Evolutionary conservation across 2,888 invertebrate species (phyloP), one percentile per base, ranked within the genome.

Genomic region (Sesia apiformis): DNA sequence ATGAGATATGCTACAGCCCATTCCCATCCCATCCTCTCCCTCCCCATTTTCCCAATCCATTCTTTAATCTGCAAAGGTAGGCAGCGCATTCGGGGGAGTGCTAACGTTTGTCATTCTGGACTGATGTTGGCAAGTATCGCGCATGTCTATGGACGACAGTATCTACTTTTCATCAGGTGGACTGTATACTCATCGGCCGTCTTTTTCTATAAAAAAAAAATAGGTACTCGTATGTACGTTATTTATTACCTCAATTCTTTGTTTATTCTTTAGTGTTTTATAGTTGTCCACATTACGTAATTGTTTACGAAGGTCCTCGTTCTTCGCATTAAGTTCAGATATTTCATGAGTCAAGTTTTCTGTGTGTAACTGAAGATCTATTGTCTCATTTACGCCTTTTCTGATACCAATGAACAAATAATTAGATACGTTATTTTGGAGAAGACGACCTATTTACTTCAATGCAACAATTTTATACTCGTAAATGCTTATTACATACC

Each of bases 281-380:
- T 70, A 58, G 58, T 77, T 66, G 50, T 84, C 80, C 4, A 66
- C 63, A 55, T 65, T 73, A 46, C 71, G 64, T 8, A 87, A 62
- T 65, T 78, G 76, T 67, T 83, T 87, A 49, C 69, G 71, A 46
- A 86, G 77, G 58, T 82, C 81, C 4, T 61, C 59, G 56, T 83
- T 88, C 58, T 79, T 71, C 0, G 81, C 70, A 62, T 75, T 73
- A 49, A 84, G 55, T 59, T 82, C 77, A 0, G 81, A 74, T 39
- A 86, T 23, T 56, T 79, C 72, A 51, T 66, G 75, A 0, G 70
- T 77, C 55, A 84, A 55, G 53, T 79, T 69, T 62, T 88, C 84
- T 3, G 67, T 68, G 38, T 77, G 74, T 39, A 82, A 58, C 56
- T 83, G 81, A 4, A 79, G 67, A 3, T 67, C 66, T 58, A 81